These are phyloP conservation scores for Sebastiscus tertius DNA, from an alignment of 2,797 vertebrate genomes.

Conservation along the genomic window DNA sequence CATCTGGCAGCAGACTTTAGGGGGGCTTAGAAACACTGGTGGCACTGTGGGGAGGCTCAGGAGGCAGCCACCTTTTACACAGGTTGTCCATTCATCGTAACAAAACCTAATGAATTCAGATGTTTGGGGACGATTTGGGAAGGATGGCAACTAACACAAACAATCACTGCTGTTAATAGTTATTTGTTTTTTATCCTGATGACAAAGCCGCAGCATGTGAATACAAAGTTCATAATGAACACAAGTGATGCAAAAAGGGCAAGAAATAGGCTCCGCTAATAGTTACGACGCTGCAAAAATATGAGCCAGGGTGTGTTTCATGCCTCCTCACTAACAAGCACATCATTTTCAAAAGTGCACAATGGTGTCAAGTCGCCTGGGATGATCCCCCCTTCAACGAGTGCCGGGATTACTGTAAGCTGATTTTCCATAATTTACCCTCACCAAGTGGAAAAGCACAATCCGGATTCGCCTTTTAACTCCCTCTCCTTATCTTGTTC, in stretches of 20 bases:
- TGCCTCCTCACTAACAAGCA: conserved; percentile 78
- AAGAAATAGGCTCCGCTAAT: conserved; percentile 44
- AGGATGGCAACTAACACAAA: background rate
- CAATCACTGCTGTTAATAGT: background rate
- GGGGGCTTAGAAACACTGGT: conserved; percentile 4
- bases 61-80: conserved; percentile 33
- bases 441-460: conserved; percentile 80
- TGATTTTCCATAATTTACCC: conserved; percentile 85
- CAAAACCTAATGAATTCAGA: conserved; percentile 16
- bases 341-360: conserved; percentile 82
- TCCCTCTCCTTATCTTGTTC: conserved; percentile 78
- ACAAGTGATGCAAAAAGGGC: conserved; percentile 5
- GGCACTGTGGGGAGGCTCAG: conserved; percentile 24
- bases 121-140: background rate
- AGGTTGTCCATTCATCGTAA: conserved; percentile 15
- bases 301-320: conserved; percentile 45
- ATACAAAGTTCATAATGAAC: conserved; percentile 24
- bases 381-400: conserved; percentile 79
- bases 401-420: conserved; percentile 81
- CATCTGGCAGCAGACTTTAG: conserved; percentile 31
- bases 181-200: conserved; percentile 1
- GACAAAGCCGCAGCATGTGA: background rate
- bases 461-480: conserved; percentile 79
- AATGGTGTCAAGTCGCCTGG: conserved; percentile 79
- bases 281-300: conserved; percentile 44